A percentile compares a stretch with the other conserved stretches of the same genome.
phyloP scores from a whole-genome alignment of 2,797 vertebrate species.

The Discoglossus pictus region DNA sequence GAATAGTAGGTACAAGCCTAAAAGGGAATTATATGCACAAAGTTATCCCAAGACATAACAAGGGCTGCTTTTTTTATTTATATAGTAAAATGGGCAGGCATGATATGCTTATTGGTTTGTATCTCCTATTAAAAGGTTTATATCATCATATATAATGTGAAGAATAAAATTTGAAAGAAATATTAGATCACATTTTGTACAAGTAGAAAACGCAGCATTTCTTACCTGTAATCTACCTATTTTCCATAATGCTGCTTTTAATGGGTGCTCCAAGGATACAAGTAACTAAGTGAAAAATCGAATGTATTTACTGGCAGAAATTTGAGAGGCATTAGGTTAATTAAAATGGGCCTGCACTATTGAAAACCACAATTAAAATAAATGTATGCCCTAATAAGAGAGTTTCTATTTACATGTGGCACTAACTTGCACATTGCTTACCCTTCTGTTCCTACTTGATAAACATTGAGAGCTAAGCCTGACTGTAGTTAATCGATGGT shows the following conservation, averaged over 20 bases:
- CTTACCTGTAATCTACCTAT: no score
- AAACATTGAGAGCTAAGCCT: neutral
- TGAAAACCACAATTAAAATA: constrained; percentile 17
- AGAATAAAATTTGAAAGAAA: no score
- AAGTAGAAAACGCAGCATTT: no score
- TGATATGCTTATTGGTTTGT: no score
- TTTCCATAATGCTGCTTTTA: constrained; percentile 6
- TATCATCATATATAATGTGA: no score
- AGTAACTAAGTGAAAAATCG: constrained; percentile 12
- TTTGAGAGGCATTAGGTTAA: constrained; percentile 14
- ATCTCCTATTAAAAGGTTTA: no score
- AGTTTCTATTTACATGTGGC: neutral
- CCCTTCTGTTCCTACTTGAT: neutral
- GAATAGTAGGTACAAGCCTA: no score
- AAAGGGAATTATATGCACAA: no score
- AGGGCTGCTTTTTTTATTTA: no score
- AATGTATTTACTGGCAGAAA: neutral
- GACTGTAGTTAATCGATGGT: neutral
- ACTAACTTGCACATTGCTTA: neutral
- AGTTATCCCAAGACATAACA: no score
- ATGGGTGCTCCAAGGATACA: constrained; percentile 2
- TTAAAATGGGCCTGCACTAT: constrained; percentile 12
- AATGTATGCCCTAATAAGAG: neutral
- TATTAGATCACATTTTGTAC: no score
- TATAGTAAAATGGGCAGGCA: no score